Base-by-base conservation (phyloP, 2,113 vertebrate species). In the Elaphurus davidianus region DNA sequence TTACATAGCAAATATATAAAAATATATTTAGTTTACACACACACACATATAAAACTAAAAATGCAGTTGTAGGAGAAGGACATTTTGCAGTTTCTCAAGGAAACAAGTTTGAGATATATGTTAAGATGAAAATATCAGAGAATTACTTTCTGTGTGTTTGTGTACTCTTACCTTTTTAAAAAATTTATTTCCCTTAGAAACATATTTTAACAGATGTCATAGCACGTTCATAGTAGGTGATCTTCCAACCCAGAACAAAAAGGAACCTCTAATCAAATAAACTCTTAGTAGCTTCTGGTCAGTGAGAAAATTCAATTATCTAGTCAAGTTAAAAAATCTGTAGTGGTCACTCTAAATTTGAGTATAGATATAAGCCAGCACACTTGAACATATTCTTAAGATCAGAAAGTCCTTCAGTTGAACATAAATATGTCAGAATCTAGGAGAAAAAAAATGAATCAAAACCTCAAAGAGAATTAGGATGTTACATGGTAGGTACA, bases 241-340 rank as follows among this genome's bases (percentile, higher is more conserved):
- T 91, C 60, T 94, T 97, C 95, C 60, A 90, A 95, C 27, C 3
- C 43, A 93, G 60, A 57, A 54, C 55, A 79, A 91, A 95, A 87
- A 96, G 64, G 74, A 94, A 97, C 87, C 50, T 45, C 9, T 86
- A 94, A 95, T 96, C 94, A 97, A 91, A 87, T 93, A 90, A 89
- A 83, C 25, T 87, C 9, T 94, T 90, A 89, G 40, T 79, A 91
- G 55, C 55, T 43, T 82, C 67, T 97, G 81, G 91, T 95, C 76
- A 93, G 19, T 98, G 85, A 97, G 88, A 85, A 90, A 97, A 97
- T 95, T 78, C 64, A 94, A 25, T 89, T 97, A 78, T 97, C 60
- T 96, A 78, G 50, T 81, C 43, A 85, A 71, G 64, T 83, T 97
- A 93, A 92, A 97, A 94, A 97, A 89, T 94, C 82, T 91, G n/a